These are phyloP conservation scores for Rhamphomyia laevipes DNA, from an alignment of 2,888 invertebrate genomes.

Conservation along the genomic window DNA sequence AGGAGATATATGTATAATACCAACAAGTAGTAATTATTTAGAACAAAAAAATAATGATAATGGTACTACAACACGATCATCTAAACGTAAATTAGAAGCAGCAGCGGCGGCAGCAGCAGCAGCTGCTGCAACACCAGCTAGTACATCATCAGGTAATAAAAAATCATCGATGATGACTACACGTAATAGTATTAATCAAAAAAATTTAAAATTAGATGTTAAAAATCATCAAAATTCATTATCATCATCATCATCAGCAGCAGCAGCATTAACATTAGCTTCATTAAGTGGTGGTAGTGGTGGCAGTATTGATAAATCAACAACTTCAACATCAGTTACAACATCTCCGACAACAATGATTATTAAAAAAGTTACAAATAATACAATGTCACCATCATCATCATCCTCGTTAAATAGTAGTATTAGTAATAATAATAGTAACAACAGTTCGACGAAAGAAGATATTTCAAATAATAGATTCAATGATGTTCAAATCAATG, in stretches of 20 bases:
- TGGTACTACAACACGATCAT: constrained; percentile 8
- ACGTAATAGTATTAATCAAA: constrained; percentile 5
- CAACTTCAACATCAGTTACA: constrained; percentile 8
- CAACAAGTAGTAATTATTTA: constrained; percentile 10
- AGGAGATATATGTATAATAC: not conserved
- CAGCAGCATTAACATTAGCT: not conserved
- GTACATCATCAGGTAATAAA: constrained; percentile 5
- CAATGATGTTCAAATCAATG: not conserved
- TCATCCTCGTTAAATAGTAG: not conserved
- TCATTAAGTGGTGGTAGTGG: not conserved
- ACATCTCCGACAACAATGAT: constrained; percentile 13
- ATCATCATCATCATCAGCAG: not conserved
- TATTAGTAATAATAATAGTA: constrained; percentile 9
- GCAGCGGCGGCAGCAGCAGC: constrained; percentile 6
- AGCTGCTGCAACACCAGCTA: constrained; percentile 1
- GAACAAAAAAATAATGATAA: constrained; percentile 8
- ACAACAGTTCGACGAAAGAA: constrained; percentile 7
- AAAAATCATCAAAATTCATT: constrained; percentile 1
- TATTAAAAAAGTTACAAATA: constrained; percentile 16
- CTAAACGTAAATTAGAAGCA: constrained; percentile 2
- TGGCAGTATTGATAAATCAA: constrained; percentile 14
- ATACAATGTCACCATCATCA: not conserved
- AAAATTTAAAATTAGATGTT: constrained; percentile 11
- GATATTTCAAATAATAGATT: constrained; percentile 1
- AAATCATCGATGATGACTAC: constrained; percentile 2